Conservation (phyloP, 2,888 invertebrate genomes). For the Portevinia maculata region DNA sequence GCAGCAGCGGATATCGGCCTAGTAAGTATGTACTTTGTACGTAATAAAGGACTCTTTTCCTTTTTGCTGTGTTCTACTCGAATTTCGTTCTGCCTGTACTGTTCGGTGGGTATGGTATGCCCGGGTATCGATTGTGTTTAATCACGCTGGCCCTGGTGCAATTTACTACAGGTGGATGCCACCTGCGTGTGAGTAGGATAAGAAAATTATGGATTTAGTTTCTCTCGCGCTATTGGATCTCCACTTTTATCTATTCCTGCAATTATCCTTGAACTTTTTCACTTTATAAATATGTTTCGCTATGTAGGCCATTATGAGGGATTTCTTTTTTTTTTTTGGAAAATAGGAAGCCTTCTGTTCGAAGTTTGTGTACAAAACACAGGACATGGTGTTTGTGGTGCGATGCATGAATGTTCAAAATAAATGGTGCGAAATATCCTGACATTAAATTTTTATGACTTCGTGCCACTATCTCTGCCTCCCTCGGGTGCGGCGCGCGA, state of each 20-base stretch:
- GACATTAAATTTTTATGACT: conserved; percentile 62
- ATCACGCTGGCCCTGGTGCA: conserved; percentile 47
- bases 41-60: conserved; percentile 67
- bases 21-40: conserved; percentile 66
- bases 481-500: conserved; percentile 33
- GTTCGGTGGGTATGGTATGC: background rate
- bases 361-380: conserved; percentile 13
- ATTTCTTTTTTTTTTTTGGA: conserved; percentile 19
- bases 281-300: conserved; percentile 15
- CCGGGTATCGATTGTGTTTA: conserved; percentile 66
- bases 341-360: conserved; percentile 22
- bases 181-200: conserved; percentile 16
- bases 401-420: conserved; percentile 36
- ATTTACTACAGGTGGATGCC: conserved; percentile 65
- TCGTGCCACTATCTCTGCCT: conserved; percentile 18
- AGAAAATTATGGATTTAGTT: conserved; percentile 63
- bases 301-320: conserved; percentile 10
- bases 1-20: conserved; percentile 14
- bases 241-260: conserved; percentile 53
- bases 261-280: conserved; percentile 72
- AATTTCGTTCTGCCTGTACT: conserved; percentile 30
- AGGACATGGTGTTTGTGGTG: conserved; percentile 22
- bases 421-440: conserved; percentile 68
- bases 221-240: conserved; percentile 34
- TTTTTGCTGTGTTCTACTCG: conserved; percentile 46